Conservation (phyloP, 2,113 vertebrate species). For the Chloroceryle aenea region DNA sequence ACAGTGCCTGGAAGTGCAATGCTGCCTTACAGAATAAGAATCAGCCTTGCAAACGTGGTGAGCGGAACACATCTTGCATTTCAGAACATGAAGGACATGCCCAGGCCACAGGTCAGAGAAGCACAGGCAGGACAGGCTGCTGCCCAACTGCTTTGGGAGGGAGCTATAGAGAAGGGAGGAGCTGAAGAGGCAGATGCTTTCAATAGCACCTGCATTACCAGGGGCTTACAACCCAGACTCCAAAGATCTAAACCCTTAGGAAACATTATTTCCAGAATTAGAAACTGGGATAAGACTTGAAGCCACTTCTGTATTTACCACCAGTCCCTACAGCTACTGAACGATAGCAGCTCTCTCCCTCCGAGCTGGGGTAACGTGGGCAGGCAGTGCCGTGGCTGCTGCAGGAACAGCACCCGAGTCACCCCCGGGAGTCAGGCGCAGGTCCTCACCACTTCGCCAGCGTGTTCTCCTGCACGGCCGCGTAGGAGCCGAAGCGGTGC, state of each 20-base stretch:
- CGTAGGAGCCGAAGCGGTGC: constrained; percentile 93
- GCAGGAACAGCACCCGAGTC: neutral
- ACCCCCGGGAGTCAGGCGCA: fast-evolving
- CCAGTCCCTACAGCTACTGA: neutral
- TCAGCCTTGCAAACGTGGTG: neutral
- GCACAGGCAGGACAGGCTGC: neutral
- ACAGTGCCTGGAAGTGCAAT: neutral
- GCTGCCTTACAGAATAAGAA: neutral
- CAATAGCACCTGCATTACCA: fast-evolving
- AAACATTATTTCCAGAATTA: neutral
- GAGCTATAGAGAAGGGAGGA: neutral
- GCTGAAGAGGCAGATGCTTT: neutral
- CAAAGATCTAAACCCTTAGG: neutral
- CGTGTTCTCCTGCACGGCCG: constrained; percentile 82
- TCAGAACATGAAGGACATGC: neutral
- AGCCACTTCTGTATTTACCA: neutral
- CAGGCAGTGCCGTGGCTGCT: neutral
- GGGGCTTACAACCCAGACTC: neutral
- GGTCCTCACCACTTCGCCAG: constrained; percentile 88
- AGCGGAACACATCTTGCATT: neutral
- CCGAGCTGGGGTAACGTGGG: neutral
- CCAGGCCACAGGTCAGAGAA: neutral
- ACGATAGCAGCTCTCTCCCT: neutral
- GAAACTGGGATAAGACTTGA: neutral
- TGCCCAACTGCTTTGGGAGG: neutral